Evolutionary conservation across 2,113 vertebrate species (phyloP), one percentile per base, ranked within the genome.

Genomic region (Pavo muticus): DNA sequence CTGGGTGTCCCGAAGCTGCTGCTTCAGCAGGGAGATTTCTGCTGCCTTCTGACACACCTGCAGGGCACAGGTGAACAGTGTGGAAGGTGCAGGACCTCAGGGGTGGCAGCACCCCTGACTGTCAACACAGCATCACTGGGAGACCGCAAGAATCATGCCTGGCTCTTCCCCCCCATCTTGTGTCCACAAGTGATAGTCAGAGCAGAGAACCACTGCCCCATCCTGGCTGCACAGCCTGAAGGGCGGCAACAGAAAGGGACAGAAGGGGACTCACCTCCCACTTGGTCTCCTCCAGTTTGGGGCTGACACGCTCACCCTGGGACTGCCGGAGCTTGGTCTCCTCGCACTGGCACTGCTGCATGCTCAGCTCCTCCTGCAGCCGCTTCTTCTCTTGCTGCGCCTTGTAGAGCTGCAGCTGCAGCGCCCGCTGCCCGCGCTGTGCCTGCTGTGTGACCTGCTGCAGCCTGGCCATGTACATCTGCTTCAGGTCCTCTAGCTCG

Each of bases 1-100:
- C 97, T 99, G 99, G 57, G 99, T 98, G 91, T 99, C 99, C 59
- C 98, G 98, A 52, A 99, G 97, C 98, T 99, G 99, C 97, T 99
- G 99, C 97, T 99, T 99, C 94, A 99, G 97, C 89, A 99, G 95
- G 14, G 99, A 98, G 87, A 99, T 99, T 97, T 99, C 99, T 0
- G 99, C 99, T 1, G 99, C 98, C 94, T 99, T 99, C 98, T 99
- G 99, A 96, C 99, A 99, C 87, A 99, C 99, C 81, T 90, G 81
- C 30, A 54, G 70, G 61, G 48, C 27, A 72, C 1, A 0, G 7
- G 25, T 0, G 0, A 14, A 29, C 4, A 0, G 16, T 95, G 69
- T 94, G 76, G 42, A 61, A 70, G 15, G 5, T 80, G 47, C 24
- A 39, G 60, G 40, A 91, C 23, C 48, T 23, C 44, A 64, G 24